Evolutionary conservation across 2,797 vertebrate species (phyloP), one percentile per base, ranked within the genome.

Genomic region (Dendrocincla tyrannina): DNA sequence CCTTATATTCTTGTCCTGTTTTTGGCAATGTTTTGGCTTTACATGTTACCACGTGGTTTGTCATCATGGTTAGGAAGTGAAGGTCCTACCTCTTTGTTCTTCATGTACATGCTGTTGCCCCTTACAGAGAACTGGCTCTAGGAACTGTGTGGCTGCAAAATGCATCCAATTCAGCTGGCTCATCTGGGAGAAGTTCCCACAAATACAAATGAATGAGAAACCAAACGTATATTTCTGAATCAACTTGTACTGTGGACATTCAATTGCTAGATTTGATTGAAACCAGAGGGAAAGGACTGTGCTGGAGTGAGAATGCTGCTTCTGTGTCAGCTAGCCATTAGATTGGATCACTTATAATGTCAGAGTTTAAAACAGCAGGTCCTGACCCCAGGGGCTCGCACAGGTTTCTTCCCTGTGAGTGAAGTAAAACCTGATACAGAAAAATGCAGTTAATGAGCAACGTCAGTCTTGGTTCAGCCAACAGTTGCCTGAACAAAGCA

Each of bases 21-120:
- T 72, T 76, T 6, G 8, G 28, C 49, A n/a, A 46, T 47, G 17
- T 86, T 85, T 63, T 44, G n/a, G n/a, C 33, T 81, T 69, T 60
- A 15, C 10, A 35, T 56, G 27, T 55, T 62, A 13, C 0, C 1
- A 32, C 73, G 33, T 0, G 0, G 11, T 76, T 73, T 20, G 28
- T 41, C 35, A 15, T 88, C 53, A 28, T 8, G 4, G 11, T 20
- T 41, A 55, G 39, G 24, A n/a, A 67, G 59, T 30, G 46, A 72
- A 0, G 2, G 28, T 55, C 56, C 32, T 85, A 33, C 35, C 12
- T 82, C 62, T 91, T 55, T 70, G 50, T 80, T 88, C 59, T 69
- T 81, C 32, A 28, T n/a, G 27, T 68, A 25, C 13, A 5, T 32
- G 41, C 30, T 85, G 32, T 77, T 88, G 35, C 72, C 12, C 7